These are phyloP conservation scores for Rhimphoctona megacephalus DNA, from an alignment of 2,888 invertebrate species.

Conservation along the genomic window DNA sequence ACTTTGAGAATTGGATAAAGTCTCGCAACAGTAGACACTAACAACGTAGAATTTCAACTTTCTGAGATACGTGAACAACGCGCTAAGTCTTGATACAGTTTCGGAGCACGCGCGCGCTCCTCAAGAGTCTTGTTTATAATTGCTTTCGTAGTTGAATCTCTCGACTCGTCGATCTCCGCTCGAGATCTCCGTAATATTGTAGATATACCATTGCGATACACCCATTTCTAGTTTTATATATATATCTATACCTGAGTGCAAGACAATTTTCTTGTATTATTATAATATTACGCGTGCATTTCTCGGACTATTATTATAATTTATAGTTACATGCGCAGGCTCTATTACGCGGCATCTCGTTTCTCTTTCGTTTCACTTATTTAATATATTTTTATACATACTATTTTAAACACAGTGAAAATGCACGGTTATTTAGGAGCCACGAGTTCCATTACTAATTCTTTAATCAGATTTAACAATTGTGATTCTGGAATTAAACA, in stretches of 20 bases:
- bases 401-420: background rate
- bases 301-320: conserved; percentile 39
- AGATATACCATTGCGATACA: conserved; percentile 30
- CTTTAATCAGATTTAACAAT: background rate
- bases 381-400: conserved; percentile 14
- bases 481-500: background rate
- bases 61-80: conserved; percentile 33
- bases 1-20: conserved; percentile 45
- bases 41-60: conserved; percentile 43
- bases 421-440: background rate
- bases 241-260: background rate
- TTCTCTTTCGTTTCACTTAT: conserved; percentile 52
- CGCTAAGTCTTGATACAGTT: conserved; percentile 47
- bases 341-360: conserved; percentile 47
- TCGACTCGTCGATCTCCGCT: conserved; percentile 41
- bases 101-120: conserved; percentile 25
- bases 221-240: background rate
- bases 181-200: conserved; percentile 41
- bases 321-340: conserved; percentile 31
- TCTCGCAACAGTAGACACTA: conserved; percentile 25
- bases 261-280: conserved; percentile 17
- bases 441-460: background rate
- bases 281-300: conserved; percentile 33
- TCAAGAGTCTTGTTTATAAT: conserved; percentile 47
- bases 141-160: conserved; percentile 51